These are phyloP conservation scores for Pimpla rufipes DNA, from an alignment of 2,888 invertebrate genomes.

Conservation along the genomic window DNA sequence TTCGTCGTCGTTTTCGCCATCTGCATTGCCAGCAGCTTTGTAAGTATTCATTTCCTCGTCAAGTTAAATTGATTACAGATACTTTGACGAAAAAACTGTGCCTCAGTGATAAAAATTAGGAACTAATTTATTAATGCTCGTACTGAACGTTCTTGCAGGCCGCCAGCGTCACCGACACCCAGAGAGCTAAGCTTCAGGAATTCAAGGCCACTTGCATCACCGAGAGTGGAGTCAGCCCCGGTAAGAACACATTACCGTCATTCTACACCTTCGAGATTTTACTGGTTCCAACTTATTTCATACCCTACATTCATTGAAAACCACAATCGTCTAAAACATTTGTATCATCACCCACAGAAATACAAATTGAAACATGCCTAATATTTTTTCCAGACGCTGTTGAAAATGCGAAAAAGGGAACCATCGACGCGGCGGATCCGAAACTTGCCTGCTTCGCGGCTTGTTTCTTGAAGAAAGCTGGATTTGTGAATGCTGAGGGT, in stretches of 20 bases:
- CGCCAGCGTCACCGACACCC: conserved; percentile 54
- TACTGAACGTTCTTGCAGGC: conserved; percentile 42
- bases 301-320: background rate
- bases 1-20: conserved; percentile 12
- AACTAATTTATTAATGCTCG: conserved; percentile 1
- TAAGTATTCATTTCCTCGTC: background rate
- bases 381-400: conserved; percentile 73
- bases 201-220: conserved; percentile 73
- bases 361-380: background rate
- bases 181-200: conserved; percentile 70
- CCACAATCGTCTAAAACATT: background rate
- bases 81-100: background rate
- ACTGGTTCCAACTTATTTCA: background rate
- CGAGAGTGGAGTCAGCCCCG: conserved; percentile 75
- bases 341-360: no score
- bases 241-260: conserved; percentile 70
- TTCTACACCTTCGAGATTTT: no score
- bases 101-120: background rate
- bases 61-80: background rate
- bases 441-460: conserved; percentile 78
- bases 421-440: conserved; percentile 70
- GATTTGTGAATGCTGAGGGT: conserved; percentile 76
- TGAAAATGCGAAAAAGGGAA: conserved; percentile 74
- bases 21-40: conserved; percentile 31
- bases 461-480: conserved; percentile 79